These are phyloP conservation scores for Drosophila atripex DNA, from an alignment of 2,888 invertebrate genomes.

Conservation along the genomic window DNA sequence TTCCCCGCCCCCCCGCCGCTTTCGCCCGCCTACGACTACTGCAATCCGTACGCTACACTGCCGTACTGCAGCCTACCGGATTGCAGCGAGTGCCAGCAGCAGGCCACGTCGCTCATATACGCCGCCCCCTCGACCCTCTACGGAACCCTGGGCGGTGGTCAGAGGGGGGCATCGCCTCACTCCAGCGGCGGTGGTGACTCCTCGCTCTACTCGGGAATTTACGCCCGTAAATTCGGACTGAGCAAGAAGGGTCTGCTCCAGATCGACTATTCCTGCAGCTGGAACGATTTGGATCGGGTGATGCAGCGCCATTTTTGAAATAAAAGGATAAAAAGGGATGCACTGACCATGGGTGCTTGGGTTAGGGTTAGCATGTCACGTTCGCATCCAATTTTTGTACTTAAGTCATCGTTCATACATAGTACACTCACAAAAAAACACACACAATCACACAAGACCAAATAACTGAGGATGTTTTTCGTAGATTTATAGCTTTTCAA, in stretches of 20 bases:
- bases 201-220: conserved; percentile 82
- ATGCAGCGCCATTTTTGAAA: conserved; percentile 84
- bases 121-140: conserved; percentile 75
- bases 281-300: conserved; percentile 91
- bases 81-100: conserved; percentile 80
- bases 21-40: conserved; percentile 81
- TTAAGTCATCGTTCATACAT: conserved; percentile 60
- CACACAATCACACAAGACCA: conserved; percentile 51
- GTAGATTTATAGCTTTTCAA: conserved; percentile 53
- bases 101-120: conserved; percentile 69
- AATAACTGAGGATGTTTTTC: conserved; percentile 57
- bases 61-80: conserved; percentile 81
- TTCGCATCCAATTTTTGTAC: conserved; percentile 38
- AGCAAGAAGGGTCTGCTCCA: conserved; percentile 91
- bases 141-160: conserved; percentile 50
- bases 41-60: conserved; percentile 81
- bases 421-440: conserved; percentile 16
- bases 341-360: conserved; percentile 44
- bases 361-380: conserved; percentile 48
- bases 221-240: conserved; percentile 86
- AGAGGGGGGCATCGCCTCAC: conserved; percentile 40
- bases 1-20: conserved; percentile 81
- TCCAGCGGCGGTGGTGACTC: conserved; percentile 64
- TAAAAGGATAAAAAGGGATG: not conserved
- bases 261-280: conserved; percentile 92